Conservation (phyloP, 2,888 invertebrate species). For the Pyrocoelia pectoralis region DNA sequence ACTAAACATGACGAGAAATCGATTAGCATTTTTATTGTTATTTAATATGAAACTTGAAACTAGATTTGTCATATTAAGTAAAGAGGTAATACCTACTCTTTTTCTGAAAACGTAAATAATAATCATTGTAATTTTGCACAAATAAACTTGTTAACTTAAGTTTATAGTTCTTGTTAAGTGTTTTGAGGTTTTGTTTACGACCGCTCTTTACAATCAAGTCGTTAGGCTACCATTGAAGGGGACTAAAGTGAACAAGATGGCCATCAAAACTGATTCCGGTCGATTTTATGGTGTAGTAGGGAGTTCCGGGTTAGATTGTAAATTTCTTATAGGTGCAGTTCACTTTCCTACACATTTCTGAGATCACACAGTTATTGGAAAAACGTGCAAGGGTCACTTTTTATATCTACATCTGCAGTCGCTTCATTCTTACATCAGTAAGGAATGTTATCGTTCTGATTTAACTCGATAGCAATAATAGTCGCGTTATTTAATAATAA, state of each 20-base stretch:
- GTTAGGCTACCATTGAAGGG: conserved; percentile 41
- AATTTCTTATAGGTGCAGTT: conserved; percentile 35
- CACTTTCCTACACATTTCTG: conserved; percentile 26
- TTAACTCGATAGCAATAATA: too few species aligned
- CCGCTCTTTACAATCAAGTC: conserved; percentile 46
- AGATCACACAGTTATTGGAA: conserved; percentile 18
- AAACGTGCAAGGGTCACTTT: conserved; percentile 14
- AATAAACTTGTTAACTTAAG: conserved; percentile 35
- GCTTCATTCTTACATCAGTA: not conserved
- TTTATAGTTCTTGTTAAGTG: conserved; percentile 37
- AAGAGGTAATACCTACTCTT: not conserved
- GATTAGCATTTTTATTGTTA: too few species aligned
- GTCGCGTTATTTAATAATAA: too few species aligned
- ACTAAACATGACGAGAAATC: too few species aligned
- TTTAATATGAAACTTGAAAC: too few species aligned
- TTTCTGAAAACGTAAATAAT: conserved; percentile 9
- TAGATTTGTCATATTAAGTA: too few species aligned
- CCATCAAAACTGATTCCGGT: conserved; percentile 46
- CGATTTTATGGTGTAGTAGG: conserved; percentile 37
- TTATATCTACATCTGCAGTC: not conserved
- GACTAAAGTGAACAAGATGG: conserved; percentile 48
- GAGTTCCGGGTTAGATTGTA: conserved; percentile 36
- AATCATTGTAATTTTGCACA: conserved; percentile 22
- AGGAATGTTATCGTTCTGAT: too few species aligned
- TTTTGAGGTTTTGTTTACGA: conserved; percentile 40